Conservation (phyloP, 2,888 invertebrate species). For the Ophion obscuratus region DNA sequence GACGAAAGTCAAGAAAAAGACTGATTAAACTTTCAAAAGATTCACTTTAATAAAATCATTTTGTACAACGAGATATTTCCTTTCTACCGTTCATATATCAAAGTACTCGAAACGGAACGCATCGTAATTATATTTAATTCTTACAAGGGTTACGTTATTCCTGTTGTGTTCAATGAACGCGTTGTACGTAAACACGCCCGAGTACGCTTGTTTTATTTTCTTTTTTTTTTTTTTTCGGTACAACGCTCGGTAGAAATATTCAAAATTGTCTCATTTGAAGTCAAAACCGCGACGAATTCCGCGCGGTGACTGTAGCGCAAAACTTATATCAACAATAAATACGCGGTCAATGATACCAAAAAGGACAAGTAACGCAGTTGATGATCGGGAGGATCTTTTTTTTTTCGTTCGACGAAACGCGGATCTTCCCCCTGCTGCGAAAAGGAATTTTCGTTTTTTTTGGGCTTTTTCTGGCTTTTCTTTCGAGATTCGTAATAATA, state of each 20-base stretch:
- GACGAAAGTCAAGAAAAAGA: background rate
- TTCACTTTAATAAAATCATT: conserved; percentile 74
- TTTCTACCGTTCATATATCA: conserved; percentile 69
- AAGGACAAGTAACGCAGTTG: conserved; percentile 46
- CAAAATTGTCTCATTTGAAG: background rate
- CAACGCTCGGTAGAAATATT: conserved; percentile 51
- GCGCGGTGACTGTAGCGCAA: conserved; percentile 23
- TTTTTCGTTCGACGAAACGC: conserved; percentile 56
- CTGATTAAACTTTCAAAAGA: conserved; percentile 74
- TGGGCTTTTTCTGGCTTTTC: conserved; percentile 30
- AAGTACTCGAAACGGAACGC: conserved; percentile 66
- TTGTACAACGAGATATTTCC: conserved; percentile 75
- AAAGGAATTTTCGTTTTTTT: conserved; percentile 28
- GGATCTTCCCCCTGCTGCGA: background rate
- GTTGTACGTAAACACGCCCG: conserved; percentile 13
- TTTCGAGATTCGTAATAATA: conserved; percentile 54
- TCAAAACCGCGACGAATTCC: background rate
- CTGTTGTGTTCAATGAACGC: conserved; percentile 38
- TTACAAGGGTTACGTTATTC: conserved; percentile 43
- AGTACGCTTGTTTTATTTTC: conserved; percentile 11
- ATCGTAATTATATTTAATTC: conserved; percentile 59
- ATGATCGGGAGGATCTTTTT: conserved; percentile 3
- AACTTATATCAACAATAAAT: conserved; percentile 55
- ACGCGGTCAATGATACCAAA: conserved; percentile 52
- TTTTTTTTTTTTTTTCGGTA: background rate